Evolutionary conservation across 2,797 vertebrate species (phyloP), one percentile per base, ranked within the genome.

Genomic region (Xiphorhynchus erythropygius): DNA sequence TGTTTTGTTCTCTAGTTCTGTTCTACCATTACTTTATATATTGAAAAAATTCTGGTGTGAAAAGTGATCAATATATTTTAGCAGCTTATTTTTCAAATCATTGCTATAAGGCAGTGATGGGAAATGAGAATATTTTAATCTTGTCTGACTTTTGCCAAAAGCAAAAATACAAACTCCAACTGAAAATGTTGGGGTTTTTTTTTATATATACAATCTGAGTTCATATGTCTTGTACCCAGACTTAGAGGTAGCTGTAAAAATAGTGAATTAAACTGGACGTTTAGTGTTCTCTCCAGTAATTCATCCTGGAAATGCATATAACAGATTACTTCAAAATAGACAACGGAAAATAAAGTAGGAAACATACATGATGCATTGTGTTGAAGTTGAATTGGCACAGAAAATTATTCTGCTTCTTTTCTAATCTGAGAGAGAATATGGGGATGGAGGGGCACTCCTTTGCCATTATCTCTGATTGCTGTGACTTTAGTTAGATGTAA

Each of bases 121-220:
- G 32, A 13, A 64, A 64, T 60, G 64, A 41, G 33, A 57, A 28
- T 80, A 21, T 42, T 92, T 62, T 50, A 32, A 50, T 80, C 13
- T 79, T 49, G 11, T 42, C 60, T 74, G 11, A 25, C 67, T 60
- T 74, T 35, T 52, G 77, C 37, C 23, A 46, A 83, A 67, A 78
- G 11, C 11, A 15, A 49, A 92, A 94, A 24, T 56, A 39, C 17
- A 44, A 67, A 25, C 23, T 56, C 7, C 7, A 74, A 2, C 18
- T 57, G 57, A 23, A 70, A 78, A 21, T 22, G 6, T 18, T 17
- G 28, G 2, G 0, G 0, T 0, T 16, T 60, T 16, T 59, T 60
- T 19, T 41, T 22, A 16, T 73, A 2, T 56, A 15, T 56, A 25
- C 8, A 17, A 5, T 46, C 24, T 37, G 39, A 63, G 7, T 86